Percentiles rank a stretch among this genome's conserved stretches.
These are phyloP conservation scores for Heterodera filipjevi DNA, from an alignment of 2,888 invertebrate species.

Conservation along the genomic window DNA sequence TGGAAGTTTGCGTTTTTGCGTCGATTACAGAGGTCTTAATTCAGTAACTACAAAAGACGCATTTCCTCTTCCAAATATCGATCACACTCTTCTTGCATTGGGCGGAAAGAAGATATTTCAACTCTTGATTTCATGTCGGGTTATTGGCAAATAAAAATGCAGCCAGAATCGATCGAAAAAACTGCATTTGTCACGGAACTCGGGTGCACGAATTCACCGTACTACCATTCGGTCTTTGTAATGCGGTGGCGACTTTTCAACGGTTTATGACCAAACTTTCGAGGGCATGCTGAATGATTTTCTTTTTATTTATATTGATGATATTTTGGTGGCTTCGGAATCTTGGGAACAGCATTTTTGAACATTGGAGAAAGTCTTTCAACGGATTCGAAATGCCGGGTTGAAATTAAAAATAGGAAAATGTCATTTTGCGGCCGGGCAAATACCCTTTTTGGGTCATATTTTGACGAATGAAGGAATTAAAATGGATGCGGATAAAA, in stretches of 20 bases:
- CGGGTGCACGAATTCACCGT: no score
- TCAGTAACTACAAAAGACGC: conserved; percentile 42
- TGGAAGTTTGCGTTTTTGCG: conserved; percentile 35
- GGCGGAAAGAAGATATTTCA: no score
- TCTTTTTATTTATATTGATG: conserved; percentile 49
- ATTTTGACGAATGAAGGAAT: conserved; percentile 32
- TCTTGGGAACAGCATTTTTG: not conserved
- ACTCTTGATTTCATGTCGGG: no score
- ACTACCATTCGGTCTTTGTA: no score
- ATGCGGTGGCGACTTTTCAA: no score
- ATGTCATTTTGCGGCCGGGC: conserved; percentile 21
- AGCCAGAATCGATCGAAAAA: no score
- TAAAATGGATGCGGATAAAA: conserved; percentile 29
- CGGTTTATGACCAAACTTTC: conserved; percentile 32
- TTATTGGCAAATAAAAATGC: no score
- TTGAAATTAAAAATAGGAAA: conserved; percentile 34
- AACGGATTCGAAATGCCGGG: conserved; percentile 23
- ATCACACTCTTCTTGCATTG: no score
- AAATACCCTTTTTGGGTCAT: conserved; percentile 33
- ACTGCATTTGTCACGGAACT: no score
- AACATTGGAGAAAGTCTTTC: conserved; percentile 38
- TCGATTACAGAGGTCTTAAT: conserved; percentile 55
- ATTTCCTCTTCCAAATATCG: conserved; percentile 12
- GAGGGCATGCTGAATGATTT: conserved; percentile 29
- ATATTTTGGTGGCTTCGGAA: conserved; percentile 47